These are phyloP conservation scores for Perca fluviatilis DNA, from an alignment of 2,113 vertebrate genomes.

Conservation along the genomic window DNA sequence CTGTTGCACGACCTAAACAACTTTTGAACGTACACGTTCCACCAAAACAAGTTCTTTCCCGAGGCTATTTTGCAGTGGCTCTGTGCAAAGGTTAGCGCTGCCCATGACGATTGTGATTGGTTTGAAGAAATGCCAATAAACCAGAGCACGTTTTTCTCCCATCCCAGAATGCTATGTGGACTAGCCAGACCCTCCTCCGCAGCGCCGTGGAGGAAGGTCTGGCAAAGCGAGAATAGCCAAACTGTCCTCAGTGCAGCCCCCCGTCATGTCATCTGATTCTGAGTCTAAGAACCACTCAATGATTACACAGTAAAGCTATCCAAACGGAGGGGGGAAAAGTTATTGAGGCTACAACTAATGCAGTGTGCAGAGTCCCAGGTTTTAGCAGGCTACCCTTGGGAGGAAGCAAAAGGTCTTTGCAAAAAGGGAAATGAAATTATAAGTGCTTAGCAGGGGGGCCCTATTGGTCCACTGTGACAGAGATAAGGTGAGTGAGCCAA, in stretches of 20 bases:
- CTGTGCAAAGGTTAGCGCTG: too few species aligned
- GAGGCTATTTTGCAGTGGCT: too few species aligned
- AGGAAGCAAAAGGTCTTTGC: constrained; percentile 32
- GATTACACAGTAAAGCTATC: constrained; percentile 9
- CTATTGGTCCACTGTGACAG: constrained; percentile 64
- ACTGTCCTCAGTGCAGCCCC: constrained; percentile 29
- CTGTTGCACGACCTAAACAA: too few species aligned
- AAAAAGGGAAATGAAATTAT: constrained; percentile 53
- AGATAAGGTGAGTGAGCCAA: constrained; percentile 58
- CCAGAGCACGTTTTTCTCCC: too few species aligned
- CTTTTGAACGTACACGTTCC: too few species aligned
- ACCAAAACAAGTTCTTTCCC: too few species aligned
- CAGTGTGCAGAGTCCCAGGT: neutral
- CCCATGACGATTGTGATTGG: too few species aligned
- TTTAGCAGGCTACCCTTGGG: constrained; percentile 13
- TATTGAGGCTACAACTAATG: constrained; percentile 1
- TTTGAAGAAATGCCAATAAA: too few species aligned
- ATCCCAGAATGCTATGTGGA: too few species aligned
- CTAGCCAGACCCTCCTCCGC: too few species aligned
- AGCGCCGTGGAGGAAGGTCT: too few species aligned
- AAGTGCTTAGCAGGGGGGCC: constrained; percentile 57
- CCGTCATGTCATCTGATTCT: constrained; percentile 21
- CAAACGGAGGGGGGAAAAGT: neutral
- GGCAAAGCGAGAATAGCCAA: constrained; percentile 15
- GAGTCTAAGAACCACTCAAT: constrained; percentile 34